A percentile compares a stretch with the other conserved stretches of the same genome.
phyloP scores from a whole-genome alignment of 2,888 invertebrate species.

The Ophonus ardosiacus region DNA sequence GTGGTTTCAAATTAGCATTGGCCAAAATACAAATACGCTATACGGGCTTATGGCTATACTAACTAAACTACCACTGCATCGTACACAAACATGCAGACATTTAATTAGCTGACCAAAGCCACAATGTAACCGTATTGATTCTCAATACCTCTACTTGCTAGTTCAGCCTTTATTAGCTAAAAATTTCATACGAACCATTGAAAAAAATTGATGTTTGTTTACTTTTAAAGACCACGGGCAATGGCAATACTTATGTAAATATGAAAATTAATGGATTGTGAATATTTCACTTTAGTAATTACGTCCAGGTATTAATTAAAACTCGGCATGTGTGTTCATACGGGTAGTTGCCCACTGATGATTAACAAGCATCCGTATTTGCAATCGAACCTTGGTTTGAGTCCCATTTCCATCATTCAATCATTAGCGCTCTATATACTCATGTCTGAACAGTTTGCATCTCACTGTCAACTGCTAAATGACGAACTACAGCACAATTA shows the following conservation, averaged over 20 bases:
- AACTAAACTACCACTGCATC: neutral
- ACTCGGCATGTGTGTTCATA: neutral
- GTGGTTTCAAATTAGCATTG: neutral
- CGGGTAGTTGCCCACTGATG: neutral
- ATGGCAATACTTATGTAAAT: constrained; percentile 13
- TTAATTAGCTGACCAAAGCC: constrained; percentile 33
- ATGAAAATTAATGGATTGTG: constrained; percentile 33
- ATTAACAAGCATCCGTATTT: neutral
- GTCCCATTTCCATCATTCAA: neutral
- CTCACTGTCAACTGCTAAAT: neutral
- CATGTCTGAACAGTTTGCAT: neutral
- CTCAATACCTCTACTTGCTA: constrained; percentile 3
- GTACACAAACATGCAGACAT: constrained; percentile 23
- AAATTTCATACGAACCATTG: constrained; percentile 31
- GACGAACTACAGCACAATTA: neutral
- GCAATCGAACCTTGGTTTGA: neutral
- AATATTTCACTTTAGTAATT: constrained; percentile 23
- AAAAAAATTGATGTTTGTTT: constrained; percentile 1
- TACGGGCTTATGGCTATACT: neutral
- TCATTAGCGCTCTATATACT: neutral
- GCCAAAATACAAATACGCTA: neutral
- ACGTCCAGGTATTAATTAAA: neutral
- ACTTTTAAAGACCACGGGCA: neutral
- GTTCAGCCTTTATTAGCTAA: constrained; percentile 1
- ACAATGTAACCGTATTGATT: constrained; percentile 32